Evolutionary conservation across 2,888 invertebrate species (phyloP), one percentile per base, ranked within the genome.

Genomic region (Bugula neritina): DNA sequence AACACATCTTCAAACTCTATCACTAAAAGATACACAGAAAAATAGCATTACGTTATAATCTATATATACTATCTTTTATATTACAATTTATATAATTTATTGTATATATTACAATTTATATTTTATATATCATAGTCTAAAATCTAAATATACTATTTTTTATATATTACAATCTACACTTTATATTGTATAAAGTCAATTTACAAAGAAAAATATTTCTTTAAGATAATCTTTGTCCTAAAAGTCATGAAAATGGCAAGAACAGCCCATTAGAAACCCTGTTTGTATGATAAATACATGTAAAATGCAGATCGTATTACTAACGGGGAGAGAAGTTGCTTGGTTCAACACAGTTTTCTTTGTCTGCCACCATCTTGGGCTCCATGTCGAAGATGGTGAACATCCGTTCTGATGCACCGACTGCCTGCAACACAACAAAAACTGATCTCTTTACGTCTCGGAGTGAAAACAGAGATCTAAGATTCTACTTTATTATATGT

Each of bases 361-460:
- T 34, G 34, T 34, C 34, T 17, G 27, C 31, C 27, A 31, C 63
- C 17, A 63, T 77, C 21, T 76, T 75, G 5, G 82, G 80, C 43
- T 75, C 73, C 54, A 79, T 74, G 72, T 83, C 83, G 63, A 83
- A 72, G 43, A 83, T 75, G 17, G 79, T 79, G 77, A 83, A 83
- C 71, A 83, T 80, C 69, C 83, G 73, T 17, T 79, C 73, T 0
- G 82, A 82, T 1, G 83, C 82, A 27, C 83, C 83, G 5, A 82
- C 78, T 58, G 83, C 83, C 80, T 82, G 74, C 1, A 57, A n/a
- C n/a, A n/a, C n/a, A n/a, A 72, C 34, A 52, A 43, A 52, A 69
- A 35, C 54, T 69, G 23, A 5, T 21, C 21, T n/a, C 13, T 23
- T 21, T 10, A 10, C 52, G 21, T 52, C 52, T 10, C 52, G 10